Conservation (phyloP, 2,113 vertebrate species). For the Paralichthys olivaceus region DNA sequence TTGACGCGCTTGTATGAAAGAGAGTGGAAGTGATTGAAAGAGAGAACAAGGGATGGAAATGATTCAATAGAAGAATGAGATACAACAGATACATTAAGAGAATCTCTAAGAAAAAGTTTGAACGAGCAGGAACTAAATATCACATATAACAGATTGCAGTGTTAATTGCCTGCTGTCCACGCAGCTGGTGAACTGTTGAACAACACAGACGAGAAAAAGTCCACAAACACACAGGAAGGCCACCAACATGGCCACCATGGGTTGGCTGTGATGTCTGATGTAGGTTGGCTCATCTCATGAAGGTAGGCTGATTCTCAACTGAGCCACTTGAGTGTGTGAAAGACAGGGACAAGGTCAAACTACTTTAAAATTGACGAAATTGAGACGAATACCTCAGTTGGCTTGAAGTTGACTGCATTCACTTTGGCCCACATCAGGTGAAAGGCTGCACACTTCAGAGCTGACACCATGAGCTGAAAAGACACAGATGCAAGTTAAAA, state of each 20-base stretch:
- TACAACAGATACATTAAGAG: background rate
- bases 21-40: constrained; percentile 7
- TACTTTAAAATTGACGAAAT: constrained; percentile 6
- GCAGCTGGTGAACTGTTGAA: constrained; percentile 56
- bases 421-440: constrained; percentile 87
- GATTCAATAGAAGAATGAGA: background rate
- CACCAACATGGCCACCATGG: constrained; percentile 11
- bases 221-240: constrained; percentile 18
- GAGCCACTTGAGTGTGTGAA: constrained; percentile 1
- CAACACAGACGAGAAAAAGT: constrained; percentile 28
- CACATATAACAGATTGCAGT: constrained; percentile 48
- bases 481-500: background rate
- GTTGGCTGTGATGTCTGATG: constrained; percentile 11
- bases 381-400: constrained; percentile 79
- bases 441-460: constrained; percentile 84
- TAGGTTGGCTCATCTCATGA: background rate
- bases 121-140: constrained; percentile 16
- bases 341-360: constrained; percentile 11
- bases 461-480: constrained; percentile 85
- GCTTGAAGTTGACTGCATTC: constrained; percentile 58
- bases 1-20: background rate
- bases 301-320: background rate
- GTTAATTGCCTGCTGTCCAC: constrained; percentile 57
- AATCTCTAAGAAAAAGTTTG: constrained; percentile 21
- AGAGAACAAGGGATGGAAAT: background rate